Base-by-base conservation (phyloP, 2,797 vertebrate species). In the Gobionotothen gibberifrons region DNA sequence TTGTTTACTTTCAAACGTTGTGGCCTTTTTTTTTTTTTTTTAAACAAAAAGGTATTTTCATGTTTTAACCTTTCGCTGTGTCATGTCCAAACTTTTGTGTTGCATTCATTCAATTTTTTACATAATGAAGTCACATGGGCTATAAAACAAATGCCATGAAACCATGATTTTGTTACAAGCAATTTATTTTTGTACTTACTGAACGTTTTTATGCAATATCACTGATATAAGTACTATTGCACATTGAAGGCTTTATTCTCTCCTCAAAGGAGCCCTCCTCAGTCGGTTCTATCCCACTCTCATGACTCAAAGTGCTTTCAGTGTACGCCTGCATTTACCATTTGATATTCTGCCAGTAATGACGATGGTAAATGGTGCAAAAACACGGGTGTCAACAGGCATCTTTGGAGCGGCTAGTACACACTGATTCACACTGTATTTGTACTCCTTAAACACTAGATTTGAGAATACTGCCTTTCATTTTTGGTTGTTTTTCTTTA, bases 131-230 rank as follows among this genome's bases (percentile, higher is more conserved):
- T 83, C 79, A 64, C 74, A 76, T 9, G 57, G 79, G 71, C 86
- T 89, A 32, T 89, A 68, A 69, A 67, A 80, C 72, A 79, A 89
- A 90, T 83, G 85, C 81, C 93, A 94, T 92, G 53, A 89, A 88
- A 90, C 74, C 90, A 93, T 91, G 74, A 90, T 93, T 94, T 92
- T 94, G 85, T 93, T 93, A 92, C 83, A 65, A 93, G 89, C 84
- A 70, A 86, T 92, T 94, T 94, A 94, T 94, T 94, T 94, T 94
- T 94, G 72, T 94, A 94, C 89, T 87, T 90, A 67, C 72, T 67
- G 60, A 91, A 85, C 29, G 44, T 89, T 92, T 92, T 91, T 93
- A 93, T 90, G 90, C 91, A 92, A 90, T 90, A 87, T 71, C 71
- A 73, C 83, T 79, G 69, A 85, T 85, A 81, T 53, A 86, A 66